These are phyloP conservation scores for Carassius auratus DNA, from an alignment of 2,113 vertebrate genomes.

Conservation along the genomic window DNA sequence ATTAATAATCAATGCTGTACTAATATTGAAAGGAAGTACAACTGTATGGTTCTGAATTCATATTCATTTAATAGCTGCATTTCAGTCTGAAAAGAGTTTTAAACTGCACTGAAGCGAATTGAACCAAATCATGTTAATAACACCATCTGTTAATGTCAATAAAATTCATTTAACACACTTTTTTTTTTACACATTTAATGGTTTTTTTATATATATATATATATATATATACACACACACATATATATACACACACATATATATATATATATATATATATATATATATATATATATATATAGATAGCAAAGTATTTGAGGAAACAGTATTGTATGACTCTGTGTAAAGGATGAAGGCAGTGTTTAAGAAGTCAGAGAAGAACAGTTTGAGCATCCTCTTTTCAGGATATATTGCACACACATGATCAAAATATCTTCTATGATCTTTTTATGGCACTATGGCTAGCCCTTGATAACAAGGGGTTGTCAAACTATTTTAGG, in stretches of 20 bases:
- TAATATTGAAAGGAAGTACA: neutral
- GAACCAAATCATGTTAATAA: neutral
- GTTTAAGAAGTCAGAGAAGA: neutral
- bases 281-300: neutral
- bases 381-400: neutral
- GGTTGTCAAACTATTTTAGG: neutral
- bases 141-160: neutral
- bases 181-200: neutral
- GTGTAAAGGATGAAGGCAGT: neutral
- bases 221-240: too few species aligned
- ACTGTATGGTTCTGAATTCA: conserved; percentile 1
- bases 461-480: neutral
- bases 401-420: neutral
- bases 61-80: conserved; percentile 32
- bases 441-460: neutral
- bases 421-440: neutral
- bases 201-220: neutral
- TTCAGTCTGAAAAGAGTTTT: neutral
- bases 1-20: neutral
- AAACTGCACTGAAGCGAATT: neutral
- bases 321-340: neutral
- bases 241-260: too few species aligned
- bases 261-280: too few species aligned
- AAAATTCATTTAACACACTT: neutral
- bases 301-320: neutral